A percentile compares a stretch with the other conserved stretches of the same genome.
Evolutionary conservation across 2,113 vertebrate species (phyloP).

Genomic region (Pseudorhombus dupliciocellatus): DNA sequence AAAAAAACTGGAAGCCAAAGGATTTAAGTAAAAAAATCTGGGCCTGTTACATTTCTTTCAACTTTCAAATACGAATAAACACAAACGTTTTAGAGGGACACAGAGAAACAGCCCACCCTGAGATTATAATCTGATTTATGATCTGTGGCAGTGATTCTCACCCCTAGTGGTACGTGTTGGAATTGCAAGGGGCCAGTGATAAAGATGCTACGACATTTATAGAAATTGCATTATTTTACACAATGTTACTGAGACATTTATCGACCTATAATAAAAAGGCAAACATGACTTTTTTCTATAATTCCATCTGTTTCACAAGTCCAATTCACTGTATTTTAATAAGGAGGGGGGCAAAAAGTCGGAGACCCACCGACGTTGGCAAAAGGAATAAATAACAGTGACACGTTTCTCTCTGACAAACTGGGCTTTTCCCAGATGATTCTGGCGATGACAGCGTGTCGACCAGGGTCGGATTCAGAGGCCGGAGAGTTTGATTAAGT

Average conservation of each 20-base stretch:
- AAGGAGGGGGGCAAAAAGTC: too few relatives aligned
- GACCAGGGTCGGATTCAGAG: conserved; percentile 39
- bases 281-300: too few relatives aligned
- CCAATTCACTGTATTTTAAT: too few relatives aligned
- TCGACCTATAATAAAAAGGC: too few relatives aligned
- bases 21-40: neutral
- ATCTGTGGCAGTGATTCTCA: too few relatives aligned
- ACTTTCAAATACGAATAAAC: neutral
- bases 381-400: conserved; percentile 23
- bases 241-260: too few relatives aligned
- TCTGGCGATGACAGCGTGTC: conserved; percentile 31
- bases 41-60: neutral
- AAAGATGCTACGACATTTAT: too few relatives aligned
- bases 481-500: conserved; percentile 59
- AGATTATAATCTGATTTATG: conserved; percentile 12
- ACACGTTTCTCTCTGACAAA: conserved; percentile 21
- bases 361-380: too few relatives aligned
- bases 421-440: conserved; percentile 26
- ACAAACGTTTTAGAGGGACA: conserved; percentile 18
- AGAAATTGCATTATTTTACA: too few relatives aligned
- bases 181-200: too few relatives aligned
- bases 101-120: conserved; percentile 2
- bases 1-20: conserved; percentile 3
- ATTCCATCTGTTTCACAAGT: too few relatives aligned
- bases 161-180: too few relatives aligned